phyloP scores from a whole-genome alignment of 2,113 vertebrate genomes.

The Rhynchomys soricoides region DNA sequence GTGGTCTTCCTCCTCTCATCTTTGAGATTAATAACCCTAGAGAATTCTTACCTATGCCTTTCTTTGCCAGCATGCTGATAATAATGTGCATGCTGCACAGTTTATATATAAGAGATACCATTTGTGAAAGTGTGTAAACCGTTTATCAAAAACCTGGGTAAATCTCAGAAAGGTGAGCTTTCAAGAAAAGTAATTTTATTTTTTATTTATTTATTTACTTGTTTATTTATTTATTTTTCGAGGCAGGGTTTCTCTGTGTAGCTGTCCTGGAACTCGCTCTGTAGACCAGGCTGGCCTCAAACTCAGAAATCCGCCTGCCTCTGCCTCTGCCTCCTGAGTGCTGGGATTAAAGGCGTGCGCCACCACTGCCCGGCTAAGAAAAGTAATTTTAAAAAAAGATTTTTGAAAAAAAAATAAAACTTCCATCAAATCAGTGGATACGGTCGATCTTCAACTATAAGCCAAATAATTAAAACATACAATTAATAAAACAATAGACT shows the following conservation, averaged over 20 bases:
- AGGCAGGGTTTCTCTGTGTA: too few species aligned
- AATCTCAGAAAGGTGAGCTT: constrained; percentile 88
- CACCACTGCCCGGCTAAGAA: too few species aligned
- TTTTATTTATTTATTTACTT: too few species aligned
- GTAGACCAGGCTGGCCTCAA: too few species aligned
- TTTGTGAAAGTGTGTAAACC: constrained; percentile 92
- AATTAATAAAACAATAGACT: neutral
- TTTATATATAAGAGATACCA: constrained; percentile 91
- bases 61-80: constrained; percentile 56
- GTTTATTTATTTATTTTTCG: too few species aligned
- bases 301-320: too few species aligned
- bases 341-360: too few species aligned
- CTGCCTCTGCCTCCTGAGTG: too few species aligned
- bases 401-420: neutral
- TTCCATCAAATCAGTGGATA: neutral
- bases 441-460: neutral
- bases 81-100: constrained; percentile 20
- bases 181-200: constrained; percentile 91
- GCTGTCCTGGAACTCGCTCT: too few species aligned
- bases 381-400: neutral
- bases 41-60: neutral
- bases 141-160: constrained; percentile 92
- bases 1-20: neutral
- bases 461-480: neutral
- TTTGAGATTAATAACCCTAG: neutral